Conservation (phyloP, 1,140 invertebrate species). For the Protaetia brevitarsis region DNA sequence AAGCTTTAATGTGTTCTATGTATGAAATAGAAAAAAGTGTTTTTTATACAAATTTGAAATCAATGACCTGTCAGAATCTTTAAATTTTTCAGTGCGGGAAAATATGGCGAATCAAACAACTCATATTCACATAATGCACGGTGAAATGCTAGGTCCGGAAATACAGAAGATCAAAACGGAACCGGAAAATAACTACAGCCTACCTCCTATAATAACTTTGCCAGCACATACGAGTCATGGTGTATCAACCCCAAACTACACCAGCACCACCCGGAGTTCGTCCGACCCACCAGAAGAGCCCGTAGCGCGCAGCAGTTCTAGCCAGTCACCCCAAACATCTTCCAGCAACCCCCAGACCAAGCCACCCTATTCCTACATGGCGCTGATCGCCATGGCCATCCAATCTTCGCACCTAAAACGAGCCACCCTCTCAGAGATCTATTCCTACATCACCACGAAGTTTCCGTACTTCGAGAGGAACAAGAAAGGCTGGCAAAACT, state of each 20-base stretch:
- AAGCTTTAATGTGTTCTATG: no score
- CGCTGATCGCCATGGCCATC: conserved; percentile 93
- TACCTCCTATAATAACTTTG: no score
- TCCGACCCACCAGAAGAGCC: conserved; percentile 33
- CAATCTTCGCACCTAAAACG: conserved; percentile 73
- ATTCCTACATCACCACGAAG: conserved; percentile 80
- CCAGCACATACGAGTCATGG: no score
- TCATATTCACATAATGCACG: neutral
- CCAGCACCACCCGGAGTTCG: neutral
- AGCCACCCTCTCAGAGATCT: conserved; percentile 93
- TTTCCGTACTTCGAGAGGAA: conserved; percentile 86
- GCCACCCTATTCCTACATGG: conserved; percentile 90
- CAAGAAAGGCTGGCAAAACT: conserved; percentile 94
- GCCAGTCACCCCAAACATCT: conserved; percentile 42
- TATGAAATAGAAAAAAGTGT: neutral
- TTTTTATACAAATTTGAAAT: neutral
- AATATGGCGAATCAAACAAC: neutral
- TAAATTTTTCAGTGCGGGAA: neutral
- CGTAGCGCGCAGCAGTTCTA: conserved; percentile 36
- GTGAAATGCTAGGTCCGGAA: no score
- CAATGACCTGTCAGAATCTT: neutral
- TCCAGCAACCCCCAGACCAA: conserved; percentile 53
- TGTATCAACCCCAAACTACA: conserved; percentile 5
- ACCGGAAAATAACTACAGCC: no score
- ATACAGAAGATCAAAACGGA: no score